Evolutionary conservation across 30 jellyfish, hydroid and myxozoan species (phyloP).

Genomic region (Aurelia sp.): DNA sequence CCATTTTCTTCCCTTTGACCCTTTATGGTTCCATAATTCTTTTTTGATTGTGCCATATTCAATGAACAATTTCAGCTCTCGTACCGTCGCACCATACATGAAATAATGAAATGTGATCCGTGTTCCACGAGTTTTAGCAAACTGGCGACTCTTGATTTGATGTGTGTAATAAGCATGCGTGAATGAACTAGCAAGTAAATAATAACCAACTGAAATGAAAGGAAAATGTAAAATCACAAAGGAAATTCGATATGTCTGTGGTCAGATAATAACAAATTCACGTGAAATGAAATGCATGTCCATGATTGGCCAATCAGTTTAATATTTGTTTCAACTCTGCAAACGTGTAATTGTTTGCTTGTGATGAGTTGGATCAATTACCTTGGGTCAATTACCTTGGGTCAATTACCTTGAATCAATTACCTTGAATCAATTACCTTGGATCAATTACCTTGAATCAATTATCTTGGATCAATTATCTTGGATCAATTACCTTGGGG

Average conservation of each 20-base stretch:
- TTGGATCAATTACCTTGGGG: too few relatives aligned
- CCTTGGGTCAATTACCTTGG: too few relatives aligned
- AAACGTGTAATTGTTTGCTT: too few relatives aligned
- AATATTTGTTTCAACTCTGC: too few relatives aligned
- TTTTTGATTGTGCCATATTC: constrained; percentile 7
- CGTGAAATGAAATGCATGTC: too few relatives aligned
- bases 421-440: too few relatives aligned
- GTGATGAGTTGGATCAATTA: too few relatives aligned
- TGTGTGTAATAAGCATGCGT: not conserved
- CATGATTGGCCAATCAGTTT: too few relatives aligned
- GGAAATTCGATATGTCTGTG: not conserved
- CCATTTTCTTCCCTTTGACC: constrained; percentile 26
- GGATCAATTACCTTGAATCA: too few relatives aligned
- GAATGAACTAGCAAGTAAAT: constrained; percentile 14
- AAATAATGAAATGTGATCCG: constrained; percentile 9
- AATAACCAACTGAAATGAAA: constrained; percentile 2
- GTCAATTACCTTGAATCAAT: too few relatives aligned
- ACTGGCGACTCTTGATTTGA: constrained; percentile 20
- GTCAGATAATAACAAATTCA: too few relatives aligned
- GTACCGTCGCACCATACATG: constrained; percentile 14
- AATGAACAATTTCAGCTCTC: not conserved
- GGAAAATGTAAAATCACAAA: not conserved
- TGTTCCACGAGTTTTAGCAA: constrained; percentile 35
- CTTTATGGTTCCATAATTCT: constrained; percentile 4
- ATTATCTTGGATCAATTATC: too few relatives aligned